These are phyloP conservation scores for Alectoris magna DNA, from an alignment of 2,797 vertebrate species.

Conservation along the genomic window DNA sequence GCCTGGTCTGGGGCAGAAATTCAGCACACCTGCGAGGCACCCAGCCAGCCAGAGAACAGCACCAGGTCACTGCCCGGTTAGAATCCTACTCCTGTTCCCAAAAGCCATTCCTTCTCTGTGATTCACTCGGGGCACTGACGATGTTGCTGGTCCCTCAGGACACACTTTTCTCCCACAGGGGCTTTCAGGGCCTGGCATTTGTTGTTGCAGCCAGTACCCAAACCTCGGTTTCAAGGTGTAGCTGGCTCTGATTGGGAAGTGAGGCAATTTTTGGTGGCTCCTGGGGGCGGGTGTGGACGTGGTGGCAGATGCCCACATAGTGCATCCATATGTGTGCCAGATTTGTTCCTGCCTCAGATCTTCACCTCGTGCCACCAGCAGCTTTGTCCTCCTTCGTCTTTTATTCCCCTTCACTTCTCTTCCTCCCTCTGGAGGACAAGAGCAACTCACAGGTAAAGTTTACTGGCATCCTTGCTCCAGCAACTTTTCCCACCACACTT, in stretches of 20 bases:
- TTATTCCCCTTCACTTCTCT: not conserved
- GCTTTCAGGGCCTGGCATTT: not conserved
- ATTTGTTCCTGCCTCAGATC: not conserved
- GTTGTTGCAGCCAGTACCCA: not conserved
- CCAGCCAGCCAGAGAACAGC: not conserved
- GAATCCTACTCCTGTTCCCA: not conserved
- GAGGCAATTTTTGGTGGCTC: not conserved
- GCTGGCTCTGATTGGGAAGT: not conserved
- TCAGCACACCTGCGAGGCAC: fast-evolving
- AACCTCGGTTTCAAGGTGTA: not conserved
- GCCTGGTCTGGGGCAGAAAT: fast-evolving
- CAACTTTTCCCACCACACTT: conserved; percentile 66
- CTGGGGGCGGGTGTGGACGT: no score
- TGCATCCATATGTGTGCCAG: fast-evolving
- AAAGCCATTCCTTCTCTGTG: not conserved
- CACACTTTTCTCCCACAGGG: not conserved
- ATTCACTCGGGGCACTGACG: not conserved
- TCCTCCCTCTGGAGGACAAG: not conserved
- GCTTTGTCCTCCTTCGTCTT: not conserved
- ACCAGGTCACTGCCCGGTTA: fast-evolving
- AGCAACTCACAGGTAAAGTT: conserved; percentile 47
- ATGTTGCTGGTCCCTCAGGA: not conserved
- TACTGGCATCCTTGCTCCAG: not conserved
- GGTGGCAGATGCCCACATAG: not conserved
- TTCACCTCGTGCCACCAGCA: not conserved